Conservation (phyloP, 2,888 invertebrate species). For the Drosophila paranaensis region DNA sequence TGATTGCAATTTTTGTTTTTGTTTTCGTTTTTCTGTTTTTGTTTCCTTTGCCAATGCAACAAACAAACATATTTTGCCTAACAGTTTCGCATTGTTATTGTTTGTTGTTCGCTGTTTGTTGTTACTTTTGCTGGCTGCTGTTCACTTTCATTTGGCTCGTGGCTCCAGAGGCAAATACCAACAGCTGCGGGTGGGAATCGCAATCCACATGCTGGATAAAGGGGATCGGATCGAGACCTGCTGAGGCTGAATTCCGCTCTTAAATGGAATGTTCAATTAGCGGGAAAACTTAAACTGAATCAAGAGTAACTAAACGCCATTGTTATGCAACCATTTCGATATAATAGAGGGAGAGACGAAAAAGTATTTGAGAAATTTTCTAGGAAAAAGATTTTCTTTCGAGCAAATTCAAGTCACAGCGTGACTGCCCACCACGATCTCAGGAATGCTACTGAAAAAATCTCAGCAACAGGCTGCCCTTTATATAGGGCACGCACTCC, state of each 20-base stretch:
- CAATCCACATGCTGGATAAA: slow-evolving; percentile 2
- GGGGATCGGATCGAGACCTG: slow-evolving; percentile 13
- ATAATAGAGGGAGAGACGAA: neutral
- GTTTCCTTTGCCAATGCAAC: slow-evolving; percentile 34
- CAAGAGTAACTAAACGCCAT: neutral
- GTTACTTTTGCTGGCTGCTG: slow-evolving; percentile 28
- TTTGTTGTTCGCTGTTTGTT: slow-evolving; percentile 10
- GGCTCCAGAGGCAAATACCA: slow-evolving; percentile 43
- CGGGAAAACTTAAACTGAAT: neutral
- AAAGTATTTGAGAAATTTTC: neutral
- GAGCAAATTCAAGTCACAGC: too few relatives aligned
- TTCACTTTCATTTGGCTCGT: slow-evolving; percentile 78
- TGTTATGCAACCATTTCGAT: neutral
- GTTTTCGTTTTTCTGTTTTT: slow-evolving; percentile 8
- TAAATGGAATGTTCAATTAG: slow-evolving; percentile 54
- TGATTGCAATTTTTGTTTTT: slow-evolving; percentile 34
- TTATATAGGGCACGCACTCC: too few relatives aligned
- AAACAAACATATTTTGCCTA: slow-evolving; percentile 46
- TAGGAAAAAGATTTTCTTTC: neutral
- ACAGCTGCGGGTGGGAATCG: slow-evolving; percentile 21
- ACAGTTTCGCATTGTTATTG: slow-evolving; percentile 60
- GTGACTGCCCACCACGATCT: too few relatives aligned
- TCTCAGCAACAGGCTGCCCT: too few relatives aligned
- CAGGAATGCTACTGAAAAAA: too few relatives aligned
- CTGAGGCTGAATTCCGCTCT: slow-evolving; percentile 50